Evolutionary conservation across 2,113 vertebrate genomes (phyloP), one percentile per base, ranked within the genome.

Genomic region (Potamarius usumacintae): DNA sequence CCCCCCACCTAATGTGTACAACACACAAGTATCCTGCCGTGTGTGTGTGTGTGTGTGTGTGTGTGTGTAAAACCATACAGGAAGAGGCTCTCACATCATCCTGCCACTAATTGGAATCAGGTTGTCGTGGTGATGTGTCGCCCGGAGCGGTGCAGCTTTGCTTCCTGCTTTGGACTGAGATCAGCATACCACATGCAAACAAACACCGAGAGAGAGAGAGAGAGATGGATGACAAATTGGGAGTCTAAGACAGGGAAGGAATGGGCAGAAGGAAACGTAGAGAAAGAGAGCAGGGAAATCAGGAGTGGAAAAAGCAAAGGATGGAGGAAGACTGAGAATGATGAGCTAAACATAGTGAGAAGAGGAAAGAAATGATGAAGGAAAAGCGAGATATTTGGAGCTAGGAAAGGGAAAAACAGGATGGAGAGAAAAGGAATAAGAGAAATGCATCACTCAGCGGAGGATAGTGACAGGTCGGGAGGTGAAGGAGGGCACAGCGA

Each of bases 21-120:
- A 69, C 17, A 71, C 85, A 74, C 79, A 62, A 72, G 65, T 79
- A 82, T 87, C 86, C 78, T 87, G 86, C 52, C 50, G 25, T 85
- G 72, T 62, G 76, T 69, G 85, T 71, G 63, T 81, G 72, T 62
- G 76, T 69, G 85, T 71, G 63, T 81, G 55, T 76, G 57, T 52
- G 2, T 60, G 2, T 84, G 58, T 52, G 58, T 53, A 18, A 9
- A 88, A 50, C 57, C 90, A 91, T 92, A 94, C 94, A 95, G 95
- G 94, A 95, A 95, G 94, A 94, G 88, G 91, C 77, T 89, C 94
- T 93, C 90, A 92, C 94, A 94, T 94, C 93, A 94, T 94, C 92
- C 93, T 94, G 91, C 81, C 89, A 85, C 77, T 96, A 94, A 95
- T 95, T 95, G 92, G 92, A 95, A 94, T 91, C 95, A 95, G 94